Percentiles rank a stretch among this genome's conserved stretches.
Evolutionary conservation across 2,797 vertebrate species (phyloP).

Genomic region (Poecilia picta): DNA sequence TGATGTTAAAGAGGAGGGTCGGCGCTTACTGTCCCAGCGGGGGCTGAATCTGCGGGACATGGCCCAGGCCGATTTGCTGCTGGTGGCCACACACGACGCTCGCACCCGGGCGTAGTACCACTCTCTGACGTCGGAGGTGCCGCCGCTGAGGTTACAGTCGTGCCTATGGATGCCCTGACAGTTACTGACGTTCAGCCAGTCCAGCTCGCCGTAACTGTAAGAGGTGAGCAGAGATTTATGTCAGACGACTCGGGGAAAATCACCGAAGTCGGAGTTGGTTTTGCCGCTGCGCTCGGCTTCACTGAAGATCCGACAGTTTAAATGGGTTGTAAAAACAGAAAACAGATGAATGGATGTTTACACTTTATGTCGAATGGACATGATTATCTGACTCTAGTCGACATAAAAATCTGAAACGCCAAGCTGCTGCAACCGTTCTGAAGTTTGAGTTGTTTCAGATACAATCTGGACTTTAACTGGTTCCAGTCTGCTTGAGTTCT

Average conservation of each 20-base stretch:
- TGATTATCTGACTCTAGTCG: neutral
- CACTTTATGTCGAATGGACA: neutral
- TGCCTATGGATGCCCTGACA: conserved; percentile 82
- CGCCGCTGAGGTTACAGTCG: conserved; percentile 86
- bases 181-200: conserved; percentile 78
- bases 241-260: neutral
- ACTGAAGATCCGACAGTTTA: neutral
- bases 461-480: neutral
- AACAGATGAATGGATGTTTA: neutral
- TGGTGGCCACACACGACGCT: conserved; percentile 28
- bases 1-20: neutral
- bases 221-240: neutral
- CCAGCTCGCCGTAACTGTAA: conserved; percentile 84
- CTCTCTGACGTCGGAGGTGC: conserved; percentile 82
- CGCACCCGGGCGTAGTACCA: conserved; percentile 88
- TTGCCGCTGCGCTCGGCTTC: neutral
- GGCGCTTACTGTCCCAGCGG: conserved; percentile 86
- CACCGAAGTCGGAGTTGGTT: neutral
- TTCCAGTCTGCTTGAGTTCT: neutral
- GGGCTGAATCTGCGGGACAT: conserved; percentile 86
- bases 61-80: conserved; percentile 79
- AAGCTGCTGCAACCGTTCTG: neutral
- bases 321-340: neutral
- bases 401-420: neutral
- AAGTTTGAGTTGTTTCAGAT: neutral